Conservation (phyloP, 2,888 invertebrate species). For the Sphecodes monilicornis region DNA sequence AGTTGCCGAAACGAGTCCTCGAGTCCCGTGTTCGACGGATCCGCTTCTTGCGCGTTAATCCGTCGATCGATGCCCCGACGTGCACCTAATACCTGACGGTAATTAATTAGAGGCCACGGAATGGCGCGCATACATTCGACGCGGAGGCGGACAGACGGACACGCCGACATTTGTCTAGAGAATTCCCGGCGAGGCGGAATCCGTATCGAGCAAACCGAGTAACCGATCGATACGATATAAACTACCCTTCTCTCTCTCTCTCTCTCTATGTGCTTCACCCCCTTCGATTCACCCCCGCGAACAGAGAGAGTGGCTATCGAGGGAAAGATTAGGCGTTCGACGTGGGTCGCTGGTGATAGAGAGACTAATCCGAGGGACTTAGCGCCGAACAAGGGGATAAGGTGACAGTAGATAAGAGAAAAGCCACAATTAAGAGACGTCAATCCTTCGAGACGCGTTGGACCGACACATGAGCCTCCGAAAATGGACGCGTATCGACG, state of each 20-base stretch:
- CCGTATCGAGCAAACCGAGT: conserved; percentile 33
- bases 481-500: background rate
- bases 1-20: background rate
- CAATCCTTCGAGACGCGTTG: conserved; percentile 73
- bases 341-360: conserved; percentile 82
- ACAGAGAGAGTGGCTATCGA: conserved; percentile 46
- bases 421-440: conserved; percentile 82
- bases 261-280: background rate
- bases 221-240: conserved; percentile 54
- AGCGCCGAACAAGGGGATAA: conserved; percentile 70
- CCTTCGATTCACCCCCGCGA: background rate
- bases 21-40: conserved; percentile 8
- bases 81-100: conserved; percentile 4
- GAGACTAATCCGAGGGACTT: conserved; percentile 81
- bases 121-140: conserved; percentile 46
- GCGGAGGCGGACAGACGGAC: conserved; percentile 34
- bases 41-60: conserved; percentile 16
- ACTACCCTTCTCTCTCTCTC: background rate
- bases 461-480: background rate
- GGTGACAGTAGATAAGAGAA: conserved; percentile 83
- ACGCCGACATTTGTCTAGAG: conserved; percentile 59
- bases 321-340: conserved; percentile 80
- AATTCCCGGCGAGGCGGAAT: conserved; percentile 54
- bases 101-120: conserved; percentile 52
- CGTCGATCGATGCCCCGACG: conserved; percentile 20